Evolutionary conservation across 2,888 invertebrate genomes (phyloP).

Genomic region (Incurvaria masculella): DNA sequence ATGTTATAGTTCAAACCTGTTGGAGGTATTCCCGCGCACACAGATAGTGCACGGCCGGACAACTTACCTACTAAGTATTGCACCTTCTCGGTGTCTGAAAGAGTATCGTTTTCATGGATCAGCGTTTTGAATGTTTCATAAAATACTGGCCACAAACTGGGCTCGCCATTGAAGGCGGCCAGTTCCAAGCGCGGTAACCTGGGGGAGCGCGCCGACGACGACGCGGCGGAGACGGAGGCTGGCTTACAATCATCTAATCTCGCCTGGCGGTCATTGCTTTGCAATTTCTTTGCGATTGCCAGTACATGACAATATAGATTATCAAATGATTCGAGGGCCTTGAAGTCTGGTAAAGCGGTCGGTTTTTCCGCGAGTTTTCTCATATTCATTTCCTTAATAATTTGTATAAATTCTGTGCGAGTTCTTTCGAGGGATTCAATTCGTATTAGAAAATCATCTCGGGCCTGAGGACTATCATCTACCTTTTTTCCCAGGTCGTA

Average conservation of each 20-base stretch:
- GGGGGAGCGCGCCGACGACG: no score
- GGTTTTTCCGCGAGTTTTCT: neutral
- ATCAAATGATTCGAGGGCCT: neutral
- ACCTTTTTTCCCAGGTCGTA: no score
- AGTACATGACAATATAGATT: neutral
- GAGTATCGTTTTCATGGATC: neutral
- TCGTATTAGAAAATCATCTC: neutral
- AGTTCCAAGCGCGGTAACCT: neutral
- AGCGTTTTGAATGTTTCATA: constrained; percentile 1
- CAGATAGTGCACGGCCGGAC: neutral
- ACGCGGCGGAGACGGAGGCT: neutral
- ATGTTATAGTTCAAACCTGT: constrained; percentile 19
- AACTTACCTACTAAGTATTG: constrained; percentile 1
- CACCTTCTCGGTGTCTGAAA: constrained; percentile 1
- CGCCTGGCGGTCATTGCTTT: neutral
- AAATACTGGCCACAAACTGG: neutral
- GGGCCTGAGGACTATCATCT: no score
- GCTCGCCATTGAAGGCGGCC: neutral
- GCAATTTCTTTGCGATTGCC: neutral
- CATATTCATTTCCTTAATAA: neutral
- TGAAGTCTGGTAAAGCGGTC: neutral
- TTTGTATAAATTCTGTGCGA: neutral
- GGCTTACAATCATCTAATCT: neutral
- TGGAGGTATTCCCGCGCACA: constrained; percentile 24
- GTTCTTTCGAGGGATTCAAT: neutral